Evolutionary conservation across 2,888 invertebrate genomes (phyloP).

Genomic region (Hydraecia micacea): DNA sequence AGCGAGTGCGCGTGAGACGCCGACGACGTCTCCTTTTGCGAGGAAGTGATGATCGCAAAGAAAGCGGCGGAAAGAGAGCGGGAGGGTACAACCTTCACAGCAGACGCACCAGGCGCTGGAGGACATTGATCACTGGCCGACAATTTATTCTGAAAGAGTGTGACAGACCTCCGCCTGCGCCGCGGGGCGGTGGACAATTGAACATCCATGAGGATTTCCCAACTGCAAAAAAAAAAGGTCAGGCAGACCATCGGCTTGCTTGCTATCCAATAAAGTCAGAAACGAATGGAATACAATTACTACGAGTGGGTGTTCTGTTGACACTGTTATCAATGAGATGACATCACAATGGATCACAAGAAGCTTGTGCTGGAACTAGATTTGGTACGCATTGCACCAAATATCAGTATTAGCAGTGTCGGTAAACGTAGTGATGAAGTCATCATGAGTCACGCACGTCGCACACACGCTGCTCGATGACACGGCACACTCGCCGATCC

Average conservation of each 20-base stretch:
- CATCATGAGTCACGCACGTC: constrained; percentile 39
- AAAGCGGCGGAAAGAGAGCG: not conserved
- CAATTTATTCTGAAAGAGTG: not conserved
- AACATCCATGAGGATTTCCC: not conserved
- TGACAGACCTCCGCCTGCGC: not conserved
- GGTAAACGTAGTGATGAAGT: constrained; percentile 31
- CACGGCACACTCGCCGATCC: not conserved
- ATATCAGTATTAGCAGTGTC: not conserved
- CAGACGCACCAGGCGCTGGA: not conserved
- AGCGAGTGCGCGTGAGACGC: not conserved
- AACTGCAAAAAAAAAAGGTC: not conserved
- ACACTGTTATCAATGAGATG: not conserved
- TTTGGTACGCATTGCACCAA: constrained; percentile 1
- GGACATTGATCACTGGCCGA: not conserved
- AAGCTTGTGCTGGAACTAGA: not conserved
- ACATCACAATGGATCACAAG: constrained; percentile 4
- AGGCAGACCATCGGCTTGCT: too few relatives aligned
- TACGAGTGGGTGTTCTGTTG: not conserved
- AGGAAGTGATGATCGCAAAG: not conserved
- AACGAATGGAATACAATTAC: not conserved
- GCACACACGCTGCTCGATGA: not conserved
- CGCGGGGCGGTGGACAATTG: not conserved
- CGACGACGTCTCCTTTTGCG: too few relatives aligned
- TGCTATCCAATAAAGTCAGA: too few relatives aligned
- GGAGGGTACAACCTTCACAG: not conserved